Evolutionary conservation across 2,113 vertebrate species (phyloP).

Genomic region (Phoxinus phoxinus): DNA sequence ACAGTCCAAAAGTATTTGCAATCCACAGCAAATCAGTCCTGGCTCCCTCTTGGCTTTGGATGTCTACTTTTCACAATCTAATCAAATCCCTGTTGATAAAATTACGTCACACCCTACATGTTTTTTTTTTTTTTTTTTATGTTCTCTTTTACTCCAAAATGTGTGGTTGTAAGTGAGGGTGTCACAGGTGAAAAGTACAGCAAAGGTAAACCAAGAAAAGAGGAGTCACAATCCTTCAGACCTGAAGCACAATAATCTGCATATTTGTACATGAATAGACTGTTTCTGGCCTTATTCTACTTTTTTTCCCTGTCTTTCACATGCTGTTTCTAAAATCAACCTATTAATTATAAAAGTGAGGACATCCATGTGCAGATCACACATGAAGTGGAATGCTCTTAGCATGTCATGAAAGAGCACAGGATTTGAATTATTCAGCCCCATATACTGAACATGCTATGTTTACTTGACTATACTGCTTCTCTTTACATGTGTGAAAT

Average conservation of each 20-base stretch:
- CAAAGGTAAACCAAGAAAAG: slow-evolving; percentile 36
- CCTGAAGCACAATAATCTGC: background rate
- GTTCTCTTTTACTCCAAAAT: background rate
- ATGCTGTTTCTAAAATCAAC: background rate
- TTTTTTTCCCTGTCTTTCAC: background rate
- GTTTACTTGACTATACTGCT: slow-evolving; percentile 20
- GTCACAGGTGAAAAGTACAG: slow-evolving; percentile 57
- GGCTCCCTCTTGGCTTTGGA: background rate
- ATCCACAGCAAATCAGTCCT: background rate
- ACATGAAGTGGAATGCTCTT: slow-evolving; percentile 43
- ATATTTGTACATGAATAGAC: background rate
- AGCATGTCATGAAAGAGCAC: slow-evolving; percentile 32
- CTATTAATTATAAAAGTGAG: background rate
- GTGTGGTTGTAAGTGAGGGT: slow-evolving; percentile 22
- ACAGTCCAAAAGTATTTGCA: background rate
- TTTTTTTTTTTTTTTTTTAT: too few species aligned
- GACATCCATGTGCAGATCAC: slow-evolving; percentile 42
- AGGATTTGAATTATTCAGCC: slow-evolving; percentile 50
- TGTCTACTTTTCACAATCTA: background rate
- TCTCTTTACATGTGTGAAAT: background rate
- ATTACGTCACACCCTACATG: background rate
- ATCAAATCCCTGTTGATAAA: background rate
- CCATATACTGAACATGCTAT: background rate
- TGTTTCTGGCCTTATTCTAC: background rate
- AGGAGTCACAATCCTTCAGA: slow-evolving; percentile 2